Evolutionary conservation across 2,113 vertebrate genomes (phyloP).

Genomic region (Podilymbus podiceps): DNA sequence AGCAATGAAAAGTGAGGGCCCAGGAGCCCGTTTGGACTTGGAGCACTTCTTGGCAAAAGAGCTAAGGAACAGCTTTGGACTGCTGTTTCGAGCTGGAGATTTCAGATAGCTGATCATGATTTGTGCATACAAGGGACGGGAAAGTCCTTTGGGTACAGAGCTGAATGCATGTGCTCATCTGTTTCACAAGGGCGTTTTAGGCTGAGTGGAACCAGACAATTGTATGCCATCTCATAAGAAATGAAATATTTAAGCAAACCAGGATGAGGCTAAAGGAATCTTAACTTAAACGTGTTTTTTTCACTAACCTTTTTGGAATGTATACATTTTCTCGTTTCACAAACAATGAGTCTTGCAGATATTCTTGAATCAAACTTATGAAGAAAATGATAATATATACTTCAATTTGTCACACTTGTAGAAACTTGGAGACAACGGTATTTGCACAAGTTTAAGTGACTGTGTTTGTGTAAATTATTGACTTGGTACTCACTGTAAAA

Average conservation of each 20-base stretch:
- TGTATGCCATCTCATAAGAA: background rate
- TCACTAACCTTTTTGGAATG: background rate
- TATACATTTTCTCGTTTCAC: background rate
- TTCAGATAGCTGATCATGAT: background rate
- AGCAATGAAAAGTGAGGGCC: background rate
- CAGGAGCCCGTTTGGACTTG: background rate
- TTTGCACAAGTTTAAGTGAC: slow-evolving; percentile 16
- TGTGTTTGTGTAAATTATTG: slow-evolving; percentile 36
- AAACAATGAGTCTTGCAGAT: background rate
- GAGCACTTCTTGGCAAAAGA: background rate
- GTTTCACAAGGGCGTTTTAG: background rate
- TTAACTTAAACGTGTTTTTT: background rate
- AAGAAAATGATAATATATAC: background rate
- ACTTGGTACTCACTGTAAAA: slow-evolving; percentile 39
- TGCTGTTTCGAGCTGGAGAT: background rate
- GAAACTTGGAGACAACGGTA: background rate
- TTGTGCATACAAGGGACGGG: background rate
- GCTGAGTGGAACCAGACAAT: background rate
- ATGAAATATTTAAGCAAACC: background rate
- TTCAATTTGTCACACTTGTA: background rate
- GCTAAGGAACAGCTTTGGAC: background rate
- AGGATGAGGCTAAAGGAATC: background rate
- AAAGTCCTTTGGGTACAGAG: background rate
- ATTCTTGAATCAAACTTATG: background rate
- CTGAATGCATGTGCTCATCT: background rate